phyloP scores from a whole-genome alignment of 2,113 vertebrate genomes.

The Nannobrachium achirus region DNA sequence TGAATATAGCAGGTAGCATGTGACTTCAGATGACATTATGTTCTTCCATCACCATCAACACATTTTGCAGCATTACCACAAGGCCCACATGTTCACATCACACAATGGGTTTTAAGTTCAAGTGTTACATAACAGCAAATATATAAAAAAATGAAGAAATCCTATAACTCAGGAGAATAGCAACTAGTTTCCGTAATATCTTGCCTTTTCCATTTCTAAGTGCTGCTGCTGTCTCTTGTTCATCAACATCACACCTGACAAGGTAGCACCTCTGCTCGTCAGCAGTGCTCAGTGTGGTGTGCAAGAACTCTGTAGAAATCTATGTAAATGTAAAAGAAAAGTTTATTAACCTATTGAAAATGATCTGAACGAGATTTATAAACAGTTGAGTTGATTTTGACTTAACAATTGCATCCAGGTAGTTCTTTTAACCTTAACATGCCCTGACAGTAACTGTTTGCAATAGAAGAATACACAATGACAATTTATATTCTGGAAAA shows the following conservation, averaged over 20 bases:
- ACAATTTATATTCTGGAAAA: slow-evolving; percentile 14
- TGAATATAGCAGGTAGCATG: too few species aligned
- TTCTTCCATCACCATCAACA: too few species aligned
- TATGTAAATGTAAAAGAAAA: slow-evolving; percentile 2
- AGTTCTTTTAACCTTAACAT: not conserved
- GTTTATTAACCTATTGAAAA: not conserved
- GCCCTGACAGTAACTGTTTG: too few species aligned
- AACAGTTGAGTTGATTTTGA: not conserved
- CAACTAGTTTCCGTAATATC: too few species aligned
- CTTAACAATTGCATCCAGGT: not conserved
- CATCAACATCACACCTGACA: slow-evolving; percentile 5
- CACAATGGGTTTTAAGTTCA: too few species aligned
- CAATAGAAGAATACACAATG: not conserved
- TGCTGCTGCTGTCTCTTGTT: slow-evolving; percentile 4
- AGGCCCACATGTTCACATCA: too few species aligned
- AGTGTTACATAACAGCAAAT: too few species aligned
- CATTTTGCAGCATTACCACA: too few species aligned
- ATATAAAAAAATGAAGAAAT: too few species aligned
- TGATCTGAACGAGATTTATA: not conserved
- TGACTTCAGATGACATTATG: too few species aligned
- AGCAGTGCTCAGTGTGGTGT: slow-evolving; percentile 6
- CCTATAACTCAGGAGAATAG: too few species aligned
- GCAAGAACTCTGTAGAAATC: slow-evolving; percentile 8
- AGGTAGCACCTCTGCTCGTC: slow-evolving; percentile 8
- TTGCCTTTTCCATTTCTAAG: not conserved